A percentile compares a stretch with the other conserved stretches of the same genome.
These are phyloP conservation scores for Volucella bombylans DNA, from an alignment of 2,888 invertebrate species.

Conservation along the genomic window DNA sequence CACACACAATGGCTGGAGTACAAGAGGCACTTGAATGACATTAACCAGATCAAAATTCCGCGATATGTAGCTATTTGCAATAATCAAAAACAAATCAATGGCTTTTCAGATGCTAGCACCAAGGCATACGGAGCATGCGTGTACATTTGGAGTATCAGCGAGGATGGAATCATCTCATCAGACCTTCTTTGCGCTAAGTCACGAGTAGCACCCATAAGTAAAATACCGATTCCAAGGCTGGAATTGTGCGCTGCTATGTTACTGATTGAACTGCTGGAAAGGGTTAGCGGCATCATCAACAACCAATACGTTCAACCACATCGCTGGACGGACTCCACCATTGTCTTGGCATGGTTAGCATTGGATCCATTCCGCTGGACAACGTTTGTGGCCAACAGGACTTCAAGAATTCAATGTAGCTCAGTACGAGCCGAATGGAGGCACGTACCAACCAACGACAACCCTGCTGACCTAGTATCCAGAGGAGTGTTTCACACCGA, in stretches of 20 bases:
- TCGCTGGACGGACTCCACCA: too few species aligned
- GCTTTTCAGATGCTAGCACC: not conserved
- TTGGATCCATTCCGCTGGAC: too few species aligned
- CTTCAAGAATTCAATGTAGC: too few species aligned
- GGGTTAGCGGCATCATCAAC: too few species aligned
- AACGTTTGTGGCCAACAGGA: too few species aligned
- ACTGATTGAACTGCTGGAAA: too few species aligned
- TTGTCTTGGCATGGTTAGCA: too few species aligned
- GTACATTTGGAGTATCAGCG: not conserved
- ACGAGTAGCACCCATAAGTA: not conserved
- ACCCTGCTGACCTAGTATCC: too few species aligned
- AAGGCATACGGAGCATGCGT: constrained; percentile 29
- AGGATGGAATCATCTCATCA: not conserved
- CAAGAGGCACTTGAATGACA: constrained; percentile 8
- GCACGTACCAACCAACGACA: too few species aligned
- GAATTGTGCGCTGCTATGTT: constrained; percentile 2
- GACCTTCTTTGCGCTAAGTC: constrained; percentile 13
- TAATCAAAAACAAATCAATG: constrained; percentile 12
- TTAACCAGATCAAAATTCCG: constrained; percentile 10
- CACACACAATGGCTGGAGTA: constrained; percentile 13
- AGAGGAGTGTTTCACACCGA: too few species aligned
- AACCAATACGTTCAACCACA: too few species aligned
- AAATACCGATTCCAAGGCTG: not conserved
- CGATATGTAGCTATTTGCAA: constrained; percentile 17
- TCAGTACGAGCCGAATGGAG: too few species aligned